These are phyloP conservation scores for Phoronis australis DNA, from an alignment of 2,888 invertebrate genomes.

Conservation along the genomic window DNA sequence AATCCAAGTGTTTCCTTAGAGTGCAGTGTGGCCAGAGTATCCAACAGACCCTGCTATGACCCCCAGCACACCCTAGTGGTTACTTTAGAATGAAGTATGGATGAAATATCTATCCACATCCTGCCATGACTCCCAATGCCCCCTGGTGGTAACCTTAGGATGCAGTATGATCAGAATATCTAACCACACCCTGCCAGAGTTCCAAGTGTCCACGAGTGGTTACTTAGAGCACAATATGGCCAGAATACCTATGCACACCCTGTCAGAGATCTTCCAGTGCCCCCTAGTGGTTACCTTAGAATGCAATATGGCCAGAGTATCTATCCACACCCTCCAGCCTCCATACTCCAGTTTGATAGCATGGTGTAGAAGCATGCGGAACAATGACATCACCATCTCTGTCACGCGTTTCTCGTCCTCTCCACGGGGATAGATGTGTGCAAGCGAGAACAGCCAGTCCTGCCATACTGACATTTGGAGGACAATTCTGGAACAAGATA, in stretches of 20 bases:
- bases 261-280: too few relatives aligned
- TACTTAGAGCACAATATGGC: conserved; percentile 99
- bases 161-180: too few relatives aligned
- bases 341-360: conserved; percentile 99
- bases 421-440: conserved; percentile 94
- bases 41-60: too few relatives aligned
- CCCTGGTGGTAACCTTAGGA: conserved; percentile 90
- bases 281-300: conserved; percentile 73
- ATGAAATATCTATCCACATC: too few relatives aligned
- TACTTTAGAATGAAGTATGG: too few relatives aligned
- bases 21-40: too few relatives aligned
- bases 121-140: too few relatives aligned
- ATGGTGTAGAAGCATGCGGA: conserved; percentile 95
- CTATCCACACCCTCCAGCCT: conserved; percentile 99
- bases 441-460: conserved; percentile 93
- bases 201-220: conserved; percentile 17
- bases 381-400: conserved; percentile 96
- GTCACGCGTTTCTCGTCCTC: conserved; percentile 93
- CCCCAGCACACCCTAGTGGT: too few relatives aligned
- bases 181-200: too few relatives aligned
- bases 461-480: conserved; percentile 99
- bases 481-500: conserved; percentile 68
- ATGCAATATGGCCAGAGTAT: conserved; percentile 97
- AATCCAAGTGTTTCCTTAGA: too few relatives aligned
- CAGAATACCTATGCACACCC: too few relatives aligned